Conservation (phyloP, 2,113 vertebrate species). For the Pterocles burchelli region DNA sequence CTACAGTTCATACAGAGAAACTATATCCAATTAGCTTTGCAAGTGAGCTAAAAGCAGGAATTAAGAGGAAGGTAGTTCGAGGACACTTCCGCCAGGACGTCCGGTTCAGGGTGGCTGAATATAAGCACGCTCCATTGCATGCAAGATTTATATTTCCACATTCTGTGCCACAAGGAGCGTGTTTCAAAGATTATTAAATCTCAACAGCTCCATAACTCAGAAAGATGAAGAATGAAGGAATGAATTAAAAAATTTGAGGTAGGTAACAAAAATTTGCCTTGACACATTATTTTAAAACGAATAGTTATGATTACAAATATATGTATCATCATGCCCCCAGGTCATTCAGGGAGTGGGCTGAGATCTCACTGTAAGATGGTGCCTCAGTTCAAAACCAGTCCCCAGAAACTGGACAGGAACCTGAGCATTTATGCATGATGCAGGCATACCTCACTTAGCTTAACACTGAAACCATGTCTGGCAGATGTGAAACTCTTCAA, state of each 20-base stretch:
- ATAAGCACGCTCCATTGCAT: not conserved
- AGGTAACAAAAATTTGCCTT: not conserved
- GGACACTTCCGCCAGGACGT: constrained; percentile 29
- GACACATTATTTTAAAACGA: not conserved
- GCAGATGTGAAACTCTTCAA: not conserved
- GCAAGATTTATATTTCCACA: not conserved
- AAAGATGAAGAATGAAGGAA: not conserved
- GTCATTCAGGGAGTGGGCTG: too few species aligned
- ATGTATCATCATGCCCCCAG: rapidly evolving
- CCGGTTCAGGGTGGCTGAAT: not conserved
- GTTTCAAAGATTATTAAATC: not conserved
- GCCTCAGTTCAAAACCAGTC: not conserved
- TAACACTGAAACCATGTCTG: not conserved
- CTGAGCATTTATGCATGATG: not conserved
- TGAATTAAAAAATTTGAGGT: not conserved
- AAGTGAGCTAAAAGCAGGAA: constrained; percentile 55
- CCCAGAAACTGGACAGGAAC: not conserved
- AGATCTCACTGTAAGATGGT: not conserved
- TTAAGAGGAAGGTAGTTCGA: constrained; percentile 49
- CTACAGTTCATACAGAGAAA: not conserved
- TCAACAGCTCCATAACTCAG: not conserved
- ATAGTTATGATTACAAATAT: not conserved
- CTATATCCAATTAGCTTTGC: constrained; percentile 41
- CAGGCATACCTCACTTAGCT: not conserved
- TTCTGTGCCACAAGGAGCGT: not conserved